Conservation (phyloP, 2,113 vertebrate species). For the Lethenteron camtschaticum region DNA sequence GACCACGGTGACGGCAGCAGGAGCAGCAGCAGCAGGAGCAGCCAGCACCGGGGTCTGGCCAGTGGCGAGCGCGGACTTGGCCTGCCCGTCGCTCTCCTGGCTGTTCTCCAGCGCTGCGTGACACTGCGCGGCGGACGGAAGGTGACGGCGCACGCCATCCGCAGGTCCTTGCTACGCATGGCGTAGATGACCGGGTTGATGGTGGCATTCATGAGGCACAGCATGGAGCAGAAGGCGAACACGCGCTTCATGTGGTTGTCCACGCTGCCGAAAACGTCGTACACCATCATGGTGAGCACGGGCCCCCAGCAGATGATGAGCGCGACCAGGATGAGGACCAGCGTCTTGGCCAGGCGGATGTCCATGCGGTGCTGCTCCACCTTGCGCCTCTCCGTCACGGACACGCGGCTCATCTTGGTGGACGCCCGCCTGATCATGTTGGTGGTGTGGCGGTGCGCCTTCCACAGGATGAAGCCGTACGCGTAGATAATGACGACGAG, state of each 20-base stretch:
- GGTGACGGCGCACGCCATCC: constrained; percentile 42
- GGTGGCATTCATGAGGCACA: constrained; percentile 90
- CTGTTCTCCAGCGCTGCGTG: constrained; percentile 79
- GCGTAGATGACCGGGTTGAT: constrained; percentile 97
- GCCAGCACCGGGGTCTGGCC: constrained; percentile 18
- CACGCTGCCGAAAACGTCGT: constrained; percentile 95
- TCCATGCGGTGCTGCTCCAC: constrained; percentile 95
- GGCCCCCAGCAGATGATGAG: constrained; percentile 98
- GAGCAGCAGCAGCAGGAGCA: constrained; percentile 12
- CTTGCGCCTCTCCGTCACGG: constrained; percentile 74
- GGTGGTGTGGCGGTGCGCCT: constrained; percentile 79
- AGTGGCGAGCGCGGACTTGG: constrained; percentile 42
- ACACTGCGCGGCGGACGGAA: constrained; percentile 29
- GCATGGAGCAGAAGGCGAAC: constrained; percentile 95
- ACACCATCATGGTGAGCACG: constrained; percentile 91
- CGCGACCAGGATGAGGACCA: constrained; percentile 86
- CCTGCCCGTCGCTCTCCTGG: constrained; percentile 89
- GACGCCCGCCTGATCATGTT: constrained; percentile 84
- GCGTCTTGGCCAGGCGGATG: constrained; percentile 89
- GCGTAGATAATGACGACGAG: constrained; percentile 92
- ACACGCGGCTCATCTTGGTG: constrained; percentile 83
- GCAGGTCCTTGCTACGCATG: constrained; percentile 83
- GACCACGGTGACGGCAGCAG: constrained; percentile 6
- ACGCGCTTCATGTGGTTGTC: constrained; percentile 84
- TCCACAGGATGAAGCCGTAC: constrained; percentile 97